Evolutionary conservation across 2,888 invertebrate genomes (phyloP).

Genomic region (Scrobipalpa costella): DNA sequence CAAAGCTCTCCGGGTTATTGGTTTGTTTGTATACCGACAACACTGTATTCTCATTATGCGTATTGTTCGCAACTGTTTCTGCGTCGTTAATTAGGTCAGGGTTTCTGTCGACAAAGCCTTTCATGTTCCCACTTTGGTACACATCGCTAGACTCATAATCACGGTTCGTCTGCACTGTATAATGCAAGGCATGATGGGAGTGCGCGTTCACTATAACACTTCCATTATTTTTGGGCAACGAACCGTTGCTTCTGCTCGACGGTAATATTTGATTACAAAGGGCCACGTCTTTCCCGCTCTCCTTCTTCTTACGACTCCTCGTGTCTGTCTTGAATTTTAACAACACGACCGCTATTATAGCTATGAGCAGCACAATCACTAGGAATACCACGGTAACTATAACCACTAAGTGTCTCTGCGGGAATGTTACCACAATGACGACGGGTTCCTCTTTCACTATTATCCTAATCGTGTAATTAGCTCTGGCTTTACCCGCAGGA

Average conservation of each 20-base stretch:
- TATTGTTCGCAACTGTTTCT: slow-evolving; percentile 81
- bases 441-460: slow-evolving; percentile 87
- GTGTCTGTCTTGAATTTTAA: slow-evolving; percentile 78
- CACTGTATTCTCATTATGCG: slow-evolving; percentile 71
- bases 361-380: slow-evolving; percentile 83
- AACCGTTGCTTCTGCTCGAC: slow-evolving; percentile 70
- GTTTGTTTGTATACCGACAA: slow-evolving; percentile 74
- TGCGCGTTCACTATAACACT: slow-evolving; percentile 79
- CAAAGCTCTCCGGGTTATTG: slow-evolving; percentile 61
- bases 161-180: slow-evolving; percentile 72
- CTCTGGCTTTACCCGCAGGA: slow-evolving; percentile 88
- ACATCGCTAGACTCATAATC: slow-evolving; percentile 81
- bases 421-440: slow-evolving; percentile 84
- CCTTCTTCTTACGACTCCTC: slow-evolving; percentile 76
- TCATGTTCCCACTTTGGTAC: slow-evolving; percentile 74
- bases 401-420: slow-evolving; percentile 86
- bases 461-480: slow-evolving; percentile 90
- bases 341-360: slow-evolving; percentile 84
- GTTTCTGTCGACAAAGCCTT: slow-evolving; percentile 84
- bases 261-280: slow-evolving; percentile 80
- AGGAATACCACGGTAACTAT: slow-evolving; percentile 84
- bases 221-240: slow-evolving; percentile 79
- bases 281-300: slow-evolving; percentile 83
- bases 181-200: slow-evolving; percentile 80
- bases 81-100: slow-evolving; percentile 91